phyloP scores from a whole-genome alignment of 2,113 vertebrate species.

The Empidonax traillii region DNA sequence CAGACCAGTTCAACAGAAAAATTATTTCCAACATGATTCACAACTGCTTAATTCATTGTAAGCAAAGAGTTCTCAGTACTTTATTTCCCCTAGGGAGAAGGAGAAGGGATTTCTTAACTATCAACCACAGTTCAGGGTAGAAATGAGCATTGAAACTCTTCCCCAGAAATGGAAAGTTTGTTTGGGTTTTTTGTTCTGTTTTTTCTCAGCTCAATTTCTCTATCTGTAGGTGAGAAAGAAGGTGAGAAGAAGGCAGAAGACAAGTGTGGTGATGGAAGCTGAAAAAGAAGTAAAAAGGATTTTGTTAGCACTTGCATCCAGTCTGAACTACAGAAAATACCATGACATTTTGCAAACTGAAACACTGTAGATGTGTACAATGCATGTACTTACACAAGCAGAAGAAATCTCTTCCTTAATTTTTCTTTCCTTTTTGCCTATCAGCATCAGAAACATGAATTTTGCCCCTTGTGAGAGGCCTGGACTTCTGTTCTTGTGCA shows the following conservation, averaged over 20 bases:
- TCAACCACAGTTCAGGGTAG: background rate
- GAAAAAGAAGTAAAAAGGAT: background rate
- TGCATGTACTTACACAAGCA: background rate
- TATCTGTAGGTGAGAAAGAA: background rate
- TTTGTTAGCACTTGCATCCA: background rate
- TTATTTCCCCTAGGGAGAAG: background rate
- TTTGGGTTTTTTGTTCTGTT: rapidly evolving
- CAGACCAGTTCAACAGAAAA: background rate
- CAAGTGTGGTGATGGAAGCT: background rate
- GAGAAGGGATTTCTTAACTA: background rate
- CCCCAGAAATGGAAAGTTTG: background rate
- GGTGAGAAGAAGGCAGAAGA: background rate
- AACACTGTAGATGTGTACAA: background rate
- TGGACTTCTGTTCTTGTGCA: background rate
- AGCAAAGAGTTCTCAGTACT: background rate
- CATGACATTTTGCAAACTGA: background rate
- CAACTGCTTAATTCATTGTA: background rate
- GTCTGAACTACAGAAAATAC: background rate
- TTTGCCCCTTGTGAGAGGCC: background rate
- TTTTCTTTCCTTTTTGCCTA: background rate
- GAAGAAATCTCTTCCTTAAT: background rate
- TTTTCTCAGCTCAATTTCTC: background rate
- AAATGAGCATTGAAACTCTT: background rate
- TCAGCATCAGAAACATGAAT: background rate
- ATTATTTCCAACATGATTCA: background rate